A percentile compares a stretch with the other conserved stretches of the same genome.
Evolutionary conservation across 1,140 invertebrate species (phyloP).

Genomic region (Solen grandis): DNA sequence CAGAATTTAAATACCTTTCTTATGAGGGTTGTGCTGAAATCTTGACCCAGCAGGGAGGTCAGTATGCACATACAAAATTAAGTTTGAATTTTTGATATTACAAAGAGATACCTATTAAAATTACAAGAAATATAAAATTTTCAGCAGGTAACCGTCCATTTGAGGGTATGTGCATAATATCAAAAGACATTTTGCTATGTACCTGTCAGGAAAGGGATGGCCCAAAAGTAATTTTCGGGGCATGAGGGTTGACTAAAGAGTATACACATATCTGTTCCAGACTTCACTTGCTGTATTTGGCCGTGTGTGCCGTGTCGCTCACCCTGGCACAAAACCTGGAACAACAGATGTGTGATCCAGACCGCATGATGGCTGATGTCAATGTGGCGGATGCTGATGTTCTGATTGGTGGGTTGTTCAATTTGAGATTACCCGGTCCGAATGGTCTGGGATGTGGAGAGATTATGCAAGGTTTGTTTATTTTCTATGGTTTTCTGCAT

Average conservation of each 20-base stretch:
- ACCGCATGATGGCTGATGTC: slow-evolving; percentile 30
- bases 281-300: slow-evolving; percentile 14
- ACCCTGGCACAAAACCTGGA: slow-evolving; percentile 42
- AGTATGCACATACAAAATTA: too few relatives aligned
- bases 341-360: slow-evolving; percentile 52
- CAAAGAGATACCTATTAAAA: too few relatives aligned
- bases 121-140: background rate
- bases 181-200: background rate
- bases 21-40: too few relatives aligned
- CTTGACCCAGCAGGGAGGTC: too few relatives aligned
- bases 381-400: slow-evolving; percentile 54
- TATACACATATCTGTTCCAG: background rate
- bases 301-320: background rate
- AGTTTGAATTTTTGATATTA: too few relatives aligned
- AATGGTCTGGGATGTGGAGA: slow-evolving; percentile 57
- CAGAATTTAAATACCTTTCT: too few relatives aligned
- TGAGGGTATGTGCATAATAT: background rate
- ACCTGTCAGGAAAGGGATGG: background rate
- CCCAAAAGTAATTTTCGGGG: background rate
- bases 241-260: background rate
- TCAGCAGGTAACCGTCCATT: background rate
- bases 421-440: slow-evolving; percentile 30
- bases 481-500: background rate
- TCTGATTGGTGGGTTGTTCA: slow-evolving; percentile 58
- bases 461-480: slow-evolving; percentile 16